Evolutionary conservation across 1,140 invertebrate species (phyloP), one percentile per base, ranked within the genome.

Genomic region (Saccostrea glomerata): DNA sequence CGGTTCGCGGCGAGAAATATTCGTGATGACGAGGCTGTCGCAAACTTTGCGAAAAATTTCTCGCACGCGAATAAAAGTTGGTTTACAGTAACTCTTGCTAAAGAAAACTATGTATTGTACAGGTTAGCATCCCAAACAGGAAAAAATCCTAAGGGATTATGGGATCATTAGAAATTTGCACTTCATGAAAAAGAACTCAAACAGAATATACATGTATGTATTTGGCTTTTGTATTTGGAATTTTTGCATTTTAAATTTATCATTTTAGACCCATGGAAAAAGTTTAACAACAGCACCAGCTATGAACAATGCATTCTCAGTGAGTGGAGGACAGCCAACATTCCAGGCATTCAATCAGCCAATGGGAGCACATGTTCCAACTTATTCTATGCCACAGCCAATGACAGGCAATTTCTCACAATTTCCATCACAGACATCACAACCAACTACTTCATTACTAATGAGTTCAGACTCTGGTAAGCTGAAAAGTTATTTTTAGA

Each of bases 271-370:
- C 55, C 83, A 84, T 17, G 36, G n/a, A 30, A 58, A 60, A 85
- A 66, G n/a, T 40, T 60, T 60, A 60, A 63, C 25, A 23, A 56
- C 82, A 30, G 82, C 54, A 84, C 84, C 84, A n/a, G 84, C 30
- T 13, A 66, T 63, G 36, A 66, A 40, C 20, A 54, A 23, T 55
- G 55, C 55, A 58, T 85, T 85, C 47, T 20, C 84, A 30, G 23
- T 86, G 85, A 77, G 36, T n/a, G 47, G 70, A 17, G 70, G 63
- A 73, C 85, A 86, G 30, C 63, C 85, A 25, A 77, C 85, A 86
- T 86, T 86, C 85, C 85, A 73, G 40, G n/a, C 66, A 15, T 73
- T 86, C 17, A 70, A 70, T 55, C 85, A 86, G 70, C 40, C 66
- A 73, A 77, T 77, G 4, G 77, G 85, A 86, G 63, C 36, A 20